These are phyloP conservation scores for Drosophila burlai DNA, from an alignment of 1,140 invertebrate genomes.

Conservation along the genomic window DNA sequence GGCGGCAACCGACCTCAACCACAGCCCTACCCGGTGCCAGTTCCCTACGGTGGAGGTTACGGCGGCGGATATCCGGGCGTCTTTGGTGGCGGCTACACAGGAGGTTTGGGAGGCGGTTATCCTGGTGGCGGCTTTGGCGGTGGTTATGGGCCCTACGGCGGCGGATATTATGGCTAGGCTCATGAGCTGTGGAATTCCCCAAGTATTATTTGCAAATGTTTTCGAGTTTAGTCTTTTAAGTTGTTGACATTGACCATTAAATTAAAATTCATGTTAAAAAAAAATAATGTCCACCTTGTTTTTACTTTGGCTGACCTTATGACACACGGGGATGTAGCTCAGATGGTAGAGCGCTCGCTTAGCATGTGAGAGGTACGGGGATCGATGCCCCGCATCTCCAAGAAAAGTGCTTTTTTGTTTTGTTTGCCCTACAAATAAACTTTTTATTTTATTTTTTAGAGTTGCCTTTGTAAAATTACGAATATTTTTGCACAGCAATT, in stretches of 20 bases:
- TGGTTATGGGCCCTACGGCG: conserved; percentile 45
- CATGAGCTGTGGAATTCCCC: conserved; percentile 30
- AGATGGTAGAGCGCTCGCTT: conserved; percentile 94
- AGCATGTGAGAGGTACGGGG: conserved; percentile 93
- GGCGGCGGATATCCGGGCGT: conserved; percentile 45
- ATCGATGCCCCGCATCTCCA: conserved; percentile 91
- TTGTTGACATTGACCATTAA: conserved; percentile 37
- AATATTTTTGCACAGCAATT: background rate
- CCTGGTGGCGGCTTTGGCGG: conserved; percentile 46
- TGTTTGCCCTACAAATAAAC: too few relatives aligned
- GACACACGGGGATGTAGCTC: conserved; percentile 87
- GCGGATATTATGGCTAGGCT: conserved; percentile 51
- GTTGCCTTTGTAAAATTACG: background rate
- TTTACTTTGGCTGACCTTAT: background rate
- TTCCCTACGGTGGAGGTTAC: conserved; percentile 44
- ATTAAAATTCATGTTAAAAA: conserved; percentile 35
- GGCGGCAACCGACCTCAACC: conserved; percentile 55
- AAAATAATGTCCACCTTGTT: background rate
- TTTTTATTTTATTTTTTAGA: background rate
- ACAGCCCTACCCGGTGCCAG: conserved; percentile 28
- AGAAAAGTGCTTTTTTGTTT: conserved; percentile 11
- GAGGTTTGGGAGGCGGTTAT: conserved; percentile 30
- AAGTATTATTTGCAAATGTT: conserved; percentile 46
- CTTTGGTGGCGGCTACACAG: conserved; percentile 29
- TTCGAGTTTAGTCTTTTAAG: conserved; percentile 30